Base-by-base conservation (phyloP, 2,888 invertebrate genomes). In the Trichogramma evanescens region DNA sequence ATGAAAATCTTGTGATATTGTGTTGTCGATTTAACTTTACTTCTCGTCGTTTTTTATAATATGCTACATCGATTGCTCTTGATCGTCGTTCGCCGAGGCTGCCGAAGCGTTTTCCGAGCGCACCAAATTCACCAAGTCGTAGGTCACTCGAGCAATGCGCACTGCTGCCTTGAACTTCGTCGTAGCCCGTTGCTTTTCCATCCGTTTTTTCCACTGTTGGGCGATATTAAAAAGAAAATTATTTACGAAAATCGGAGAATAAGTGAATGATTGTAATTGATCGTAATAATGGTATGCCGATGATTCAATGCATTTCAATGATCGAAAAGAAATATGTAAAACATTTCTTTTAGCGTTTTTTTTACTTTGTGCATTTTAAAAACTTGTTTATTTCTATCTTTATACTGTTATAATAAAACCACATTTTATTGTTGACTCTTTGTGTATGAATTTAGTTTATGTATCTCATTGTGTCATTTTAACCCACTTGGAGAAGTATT, bases 141-240 rank as follows among this genome's bases (percentile, higher is more conserved):
- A 71, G 1, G 77, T 72, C 13, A 78, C 74, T 9, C 75, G 66
- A 13, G 86, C 86, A 55, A 87, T 83, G 7, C 86, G 81, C 43
- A 85, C 86, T 2, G 86, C 85, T 9, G 87, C 87, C 74, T 85
- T 86, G 67, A 88, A 88, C 66, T 85, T 82, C 46, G 85, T 85
- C 46, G 83, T 81, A 0, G 86, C 87, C 67, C 81, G 82, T 74
- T 83, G 82, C 72, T 84, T 85, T 59, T 86, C 85, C 70, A 86
- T 80, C 71, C 86, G 87, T 66, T 83, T 84, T 73, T 87, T 87
- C 87, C 87, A 88, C 83, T 85, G 70, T 65, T 26, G 26, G 26
- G 26, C 26, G 26, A 26, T 26, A 26, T 26, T 26, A 45, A n/a
- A n/a, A 45, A n/a, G 2, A 2, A 13, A 42, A 9, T 43, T 40